Conservation (phyloP, 2,113 vertebrate species). For the Crotophaga sulcirostris region DNA sequence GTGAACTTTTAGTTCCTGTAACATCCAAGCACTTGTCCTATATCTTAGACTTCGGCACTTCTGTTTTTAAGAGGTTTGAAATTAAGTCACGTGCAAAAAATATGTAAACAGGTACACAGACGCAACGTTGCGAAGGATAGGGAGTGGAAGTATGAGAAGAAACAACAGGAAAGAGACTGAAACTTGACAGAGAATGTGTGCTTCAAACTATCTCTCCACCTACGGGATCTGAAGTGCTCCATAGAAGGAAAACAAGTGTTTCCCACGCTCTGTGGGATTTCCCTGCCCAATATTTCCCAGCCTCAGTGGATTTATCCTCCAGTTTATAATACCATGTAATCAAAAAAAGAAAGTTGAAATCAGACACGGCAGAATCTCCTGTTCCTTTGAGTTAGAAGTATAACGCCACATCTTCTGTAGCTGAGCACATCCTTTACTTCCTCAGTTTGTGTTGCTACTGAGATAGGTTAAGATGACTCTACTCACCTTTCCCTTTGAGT, state of each 20-base stretch:
- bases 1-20: not conserved
- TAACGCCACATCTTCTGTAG: not conserved
- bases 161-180: not conserved
- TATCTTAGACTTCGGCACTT: not conserved
- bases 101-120: not conserved
- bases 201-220: not conserved
- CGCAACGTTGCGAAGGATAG: not conserved
- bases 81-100: not conserved
- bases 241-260: not conserved
- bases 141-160: not conserved
- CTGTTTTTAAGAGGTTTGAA: not conserved
- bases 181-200: not conserved
- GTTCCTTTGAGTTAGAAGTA: not conserved
- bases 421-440: not conserved
- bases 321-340: fast-evolving
- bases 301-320: not conserved
- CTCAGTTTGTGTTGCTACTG: not conserved
- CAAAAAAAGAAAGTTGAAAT: not conserved
- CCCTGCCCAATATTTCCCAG: too few relatives aligned
- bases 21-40: not conserved
- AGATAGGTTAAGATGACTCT: not conserved
- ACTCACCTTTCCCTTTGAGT: not conserved
- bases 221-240: not conserved
- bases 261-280: too few relatives aligned
- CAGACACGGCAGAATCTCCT: not conserved